phyloP scores from a whole-genome alignment of 1,140 invertebrate species.

The Proctacanthus coquilletti region DNA sequence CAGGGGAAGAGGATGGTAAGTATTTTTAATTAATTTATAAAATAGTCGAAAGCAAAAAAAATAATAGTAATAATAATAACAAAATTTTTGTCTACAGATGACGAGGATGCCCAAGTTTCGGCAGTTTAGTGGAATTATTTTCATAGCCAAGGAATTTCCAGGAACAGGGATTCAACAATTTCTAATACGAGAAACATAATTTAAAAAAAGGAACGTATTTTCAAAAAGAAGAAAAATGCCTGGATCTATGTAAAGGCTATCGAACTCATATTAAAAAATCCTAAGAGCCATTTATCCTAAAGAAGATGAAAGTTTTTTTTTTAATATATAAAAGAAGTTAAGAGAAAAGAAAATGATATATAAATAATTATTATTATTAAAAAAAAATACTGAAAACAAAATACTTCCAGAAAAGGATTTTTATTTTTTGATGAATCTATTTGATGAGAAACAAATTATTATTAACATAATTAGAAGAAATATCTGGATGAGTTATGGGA shows the following conservation, averaged over 20 bases:
- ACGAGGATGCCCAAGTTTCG: conserved; percentile 8
- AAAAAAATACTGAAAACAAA: neutral
- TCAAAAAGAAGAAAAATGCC: no score
- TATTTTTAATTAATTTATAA: conserved; percentile 12
- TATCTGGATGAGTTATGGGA: neutral
- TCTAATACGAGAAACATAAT: no score
- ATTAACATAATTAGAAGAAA: neutral
- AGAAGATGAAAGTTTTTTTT: neutral
- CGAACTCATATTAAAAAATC: no score
- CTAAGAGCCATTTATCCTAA: no score
- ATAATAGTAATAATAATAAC: neutral
- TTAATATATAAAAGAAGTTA: neutral
- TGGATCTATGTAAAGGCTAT: no score
- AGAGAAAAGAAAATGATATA: neutral
- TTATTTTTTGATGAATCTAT: neutral
- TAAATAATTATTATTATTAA: neutral
- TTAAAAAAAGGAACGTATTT: no score
- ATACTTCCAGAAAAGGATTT: no score
- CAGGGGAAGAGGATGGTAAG: conserved; percentile 46
- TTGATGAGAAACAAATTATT: neutral
- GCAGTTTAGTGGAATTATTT: conserved; percentile 5
- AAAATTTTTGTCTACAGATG: conserved; percentile 7
- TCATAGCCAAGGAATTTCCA: neutral
- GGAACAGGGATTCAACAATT: neutral
- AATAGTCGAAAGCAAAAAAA: neutral